phyloP scores from a whole-genome alignment of 2,797 vertebrate species.

The Xenentodon cancila region DNA sequence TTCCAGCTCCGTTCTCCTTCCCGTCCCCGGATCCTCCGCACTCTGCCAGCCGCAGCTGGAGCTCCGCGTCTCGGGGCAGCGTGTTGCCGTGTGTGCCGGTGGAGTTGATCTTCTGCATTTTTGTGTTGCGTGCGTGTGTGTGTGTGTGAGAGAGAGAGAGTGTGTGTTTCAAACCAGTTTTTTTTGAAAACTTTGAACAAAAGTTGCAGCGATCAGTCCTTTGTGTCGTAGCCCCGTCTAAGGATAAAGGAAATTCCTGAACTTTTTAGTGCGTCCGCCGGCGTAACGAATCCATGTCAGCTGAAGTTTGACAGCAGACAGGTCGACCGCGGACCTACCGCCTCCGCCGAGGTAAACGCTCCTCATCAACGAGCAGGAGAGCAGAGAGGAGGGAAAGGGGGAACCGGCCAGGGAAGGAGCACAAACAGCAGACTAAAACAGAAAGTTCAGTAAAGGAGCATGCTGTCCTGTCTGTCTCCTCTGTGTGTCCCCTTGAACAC shows the following conservation, averaged over 20 bases:
- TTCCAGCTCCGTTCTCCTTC: constrained; percentile 80
- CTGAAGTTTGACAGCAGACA: constrained; percentile 67
- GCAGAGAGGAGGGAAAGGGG: background rate
- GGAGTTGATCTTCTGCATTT: constrained; percentile 79
- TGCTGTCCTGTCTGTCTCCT: constrained; percentile 19
- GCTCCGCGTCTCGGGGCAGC: constrained; percentile 77
- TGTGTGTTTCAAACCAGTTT: too few species aligned
- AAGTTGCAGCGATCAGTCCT: constrained; percentile 1
- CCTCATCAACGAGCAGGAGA: constrained; percentile 12
- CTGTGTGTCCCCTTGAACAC: constrained; percentile 12
- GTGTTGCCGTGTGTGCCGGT: constrained; percentile 56
- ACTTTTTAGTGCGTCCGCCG: constrained; percentile 58
- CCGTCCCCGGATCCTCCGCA: constrained; percentile 69
- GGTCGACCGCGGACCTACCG: constrained; percentile 14
- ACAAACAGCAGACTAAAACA: constrained; percentile 4
- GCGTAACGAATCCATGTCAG: constrained; percentile 66
- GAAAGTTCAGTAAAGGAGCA: constrained; percentile 29
- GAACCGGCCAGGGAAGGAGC: constrained; percentile 1
- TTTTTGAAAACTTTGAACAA: background rate
- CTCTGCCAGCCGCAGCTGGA: constrained; percentile 79
- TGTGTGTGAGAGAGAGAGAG: too few species aligned
- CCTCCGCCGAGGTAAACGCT: constrained; percentile 7
- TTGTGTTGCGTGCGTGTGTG: too few species aligned
- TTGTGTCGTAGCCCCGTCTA: background rate
- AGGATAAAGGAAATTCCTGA: constrained; percentile 9